Evolutionary conservation across 2,797 vertebrate genomes (phyloP), one percentile per base, ranked within the genome.

Genomic region (Ataeniobius toweri): DNA sequence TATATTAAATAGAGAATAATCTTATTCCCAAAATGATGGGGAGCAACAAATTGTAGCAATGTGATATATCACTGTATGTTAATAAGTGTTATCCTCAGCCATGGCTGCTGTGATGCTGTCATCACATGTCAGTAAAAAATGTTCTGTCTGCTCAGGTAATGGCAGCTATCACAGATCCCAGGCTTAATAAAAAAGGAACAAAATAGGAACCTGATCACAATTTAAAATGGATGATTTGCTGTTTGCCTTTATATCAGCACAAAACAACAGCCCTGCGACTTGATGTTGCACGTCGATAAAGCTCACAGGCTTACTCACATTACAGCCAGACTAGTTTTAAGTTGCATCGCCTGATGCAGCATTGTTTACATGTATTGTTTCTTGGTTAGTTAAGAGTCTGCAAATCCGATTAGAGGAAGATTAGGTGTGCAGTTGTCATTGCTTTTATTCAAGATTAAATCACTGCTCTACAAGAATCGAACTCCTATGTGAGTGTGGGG

Each of bases 311-410:
- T 83, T 77, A 75, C 81, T 86, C 74, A 85, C 74, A 83, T 83
- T 85, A 77, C 80, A 78, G 79, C 82, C 79, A 31, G 74, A 80
- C 85, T 69, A 68, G 83, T 85, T 88, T 89, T 75, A 82, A 85
- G 73, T 83, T 74, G 73, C 77, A 78, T 88, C 84, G 83, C 86
- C 82, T 83, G 76, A 87, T 75, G 20, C 73, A 44, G 63, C 83
- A 88, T 89, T 91, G 86, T 93, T 89, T 89, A 85, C 83, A 86
- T 75, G 80, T 90, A 89, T 91, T 90, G 89, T 92, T 91, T 90
- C 86, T 88, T 87, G 88, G 86, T 91, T 87, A 81, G 82, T 87
- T 88, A 82, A 85, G 85, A 89, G 79, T 92, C 89, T 89, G 77
- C 83, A 90, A 92, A 93, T 92, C 89, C 79, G 87, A 91, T 92